A percentile compares a stretch with the other conserved stretches of the same genome.
These are phyloP conservation scores for Itoplectis maculator DNA, from an alignment of 2,888 invertebrate species.

Conservation along the genomic window DNA sequence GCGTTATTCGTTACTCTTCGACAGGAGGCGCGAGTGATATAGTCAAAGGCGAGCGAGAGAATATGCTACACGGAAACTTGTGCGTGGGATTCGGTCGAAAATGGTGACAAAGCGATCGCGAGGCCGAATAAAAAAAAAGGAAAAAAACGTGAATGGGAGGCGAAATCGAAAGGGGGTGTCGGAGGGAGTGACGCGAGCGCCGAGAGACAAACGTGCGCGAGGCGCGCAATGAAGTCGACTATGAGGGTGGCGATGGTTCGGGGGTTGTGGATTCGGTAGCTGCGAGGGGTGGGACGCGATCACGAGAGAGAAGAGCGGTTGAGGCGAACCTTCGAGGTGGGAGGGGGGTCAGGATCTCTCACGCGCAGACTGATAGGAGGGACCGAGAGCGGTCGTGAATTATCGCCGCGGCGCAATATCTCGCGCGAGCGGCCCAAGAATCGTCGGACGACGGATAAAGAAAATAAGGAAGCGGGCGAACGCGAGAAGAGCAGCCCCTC, in stretches of 20 bases:
- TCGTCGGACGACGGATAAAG: slow-evolving; percentile 79
- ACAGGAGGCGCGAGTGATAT: slow-evolving; percentile 63
- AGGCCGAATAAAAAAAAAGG: slow-evolving; percentile 36
- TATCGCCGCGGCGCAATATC: slow-evolving; percentile 77
- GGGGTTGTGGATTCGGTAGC: slow-evolving; percentile 71
- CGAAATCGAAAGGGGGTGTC: slow-evolving; percentile 61
- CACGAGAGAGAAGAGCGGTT: slow-evolving; percentile 41
- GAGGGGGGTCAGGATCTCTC: slow-evolving; percentile 69
- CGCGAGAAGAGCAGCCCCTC: slow-evolving; percentile 79
- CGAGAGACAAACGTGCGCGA: slow-evolving; percentile 77
- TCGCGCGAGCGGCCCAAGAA: slow-evolving; percentile 81
- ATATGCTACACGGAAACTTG: slow-evolving; percentile 57
- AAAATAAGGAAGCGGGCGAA: slow-evolving; percentile 72
- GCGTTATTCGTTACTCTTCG: slow-evolving; percentile 65
- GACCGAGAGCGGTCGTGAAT: slow-evolving; percentile 70
- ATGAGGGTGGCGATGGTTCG: slow-evolving; percentile 70
- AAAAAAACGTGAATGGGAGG: slow-evolving; percentile 34
- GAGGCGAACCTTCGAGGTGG: slow-evolving; percentile 32
- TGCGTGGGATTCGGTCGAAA: slow-evolving; percentile 61
- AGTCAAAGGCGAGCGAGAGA: slow-evolving; percentile 69
- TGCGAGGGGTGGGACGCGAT: slow-evolving; percentile 33
- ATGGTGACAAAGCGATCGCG: slow-evolving; percentile 67
- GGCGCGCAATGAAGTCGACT: slow-evolving; percentile 79
- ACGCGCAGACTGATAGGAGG: slow-evolving; percentile 75
- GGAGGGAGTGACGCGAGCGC: slow-evolving; percentile 77